Evolutionary conservation across 2,888 invertebrate genomes (phyloP), one percentile per base, ranked within the genome.

Genomic region (Trichogramma evanescens): DNA sequence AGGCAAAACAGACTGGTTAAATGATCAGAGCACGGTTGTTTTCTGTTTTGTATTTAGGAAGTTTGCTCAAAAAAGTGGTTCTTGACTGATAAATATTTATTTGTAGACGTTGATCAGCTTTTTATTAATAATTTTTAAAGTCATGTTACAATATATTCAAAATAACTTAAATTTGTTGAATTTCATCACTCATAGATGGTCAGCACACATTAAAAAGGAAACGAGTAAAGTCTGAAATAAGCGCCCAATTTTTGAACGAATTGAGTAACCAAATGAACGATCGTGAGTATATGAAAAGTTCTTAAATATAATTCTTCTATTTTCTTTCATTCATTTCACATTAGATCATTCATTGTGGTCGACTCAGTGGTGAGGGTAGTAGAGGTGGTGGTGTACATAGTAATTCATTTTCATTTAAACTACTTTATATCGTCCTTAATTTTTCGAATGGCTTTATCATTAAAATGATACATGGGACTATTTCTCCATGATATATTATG

Each of bases 181-280:
- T 63, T 60, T 60, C 10, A 60, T 9, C 58, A 39, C 78, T 81
- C 82, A 71, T 83, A 85, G 85, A 84, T 81, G 84, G 84, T 80
- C 82, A 82, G 71, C 82, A 80, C 75, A 79, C 79, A 69, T 78
- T 83, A 77, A 84, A 82, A 80, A 82, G 83, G 76, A 84, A 84
- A 75, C 78, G 82, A 73, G 79, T 80, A 75, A 83, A 82, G 78
- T 78, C 78, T 76, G 26, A 26, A 61, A 58, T 60, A 80, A 75
- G 70, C 80, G 79, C 70, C 75, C 79, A 26, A 26, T 26, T 26
- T 26, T 26, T 26, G 26, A 26, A 26, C 26, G 26, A 74, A 26
- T 26, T 26, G 26, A 26, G 26, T 26, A 26, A 26, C 26, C 26
- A 26, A 26, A 26, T 26, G 26, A 26, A 26, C 26, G 26, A 26